phyloP scores from a whole-genome alignment of 2,113 vertebrate species.

The Balaenoptera acutorostrata region DNA sequence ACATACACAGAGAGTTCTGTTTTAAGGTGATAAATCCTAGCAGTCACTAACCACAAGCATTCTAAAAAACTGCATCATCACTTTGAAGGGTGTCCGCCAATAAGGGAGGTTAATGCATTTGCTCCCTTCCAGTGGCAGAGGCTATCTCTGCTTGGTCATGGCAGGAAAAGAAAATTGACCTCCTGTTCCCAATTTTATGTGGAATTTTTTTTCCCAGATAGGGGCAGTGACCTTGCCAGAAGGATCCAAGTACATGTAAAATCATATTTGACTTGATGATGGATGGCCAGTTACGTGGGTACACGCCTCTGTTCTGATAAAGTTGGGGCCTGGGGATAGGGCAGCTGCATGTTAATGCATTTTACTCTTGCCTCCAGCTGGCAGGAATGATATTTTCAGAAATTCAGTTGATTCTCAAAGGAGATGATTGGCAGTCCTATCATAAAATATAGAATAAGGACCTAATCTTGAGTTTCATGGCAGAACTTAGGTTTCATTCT shows the following conservation, averaged over 20 bases:
- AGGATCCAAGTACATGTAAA: conserved; percentile 54
- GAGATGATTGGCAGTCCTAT: not conserved
- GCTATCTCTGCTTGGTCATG: not conserved
- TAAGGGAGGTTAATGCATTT: conserved; percentile 30
- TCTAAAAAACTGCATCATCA: not conserved
- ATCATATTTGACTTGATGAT: conserved; percentile 70
- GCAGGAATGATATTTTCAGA: not conserved
- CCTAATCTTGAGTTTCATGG: not conserved
- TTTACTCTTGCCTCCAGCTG: not conserved
- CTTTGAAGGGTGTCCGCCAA: not conserved
- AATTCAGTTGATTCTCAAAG: not conserved
- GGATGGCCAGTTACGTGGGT: conserved; percentile 48
- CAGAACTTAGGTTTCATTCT: not conserved
- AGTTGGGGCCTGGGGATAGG: not conserved
- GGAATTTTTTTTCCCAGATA: conserved; percentile 55
- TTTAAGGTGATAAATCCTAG: not conserved
- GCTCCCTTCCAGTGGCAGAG: not conserved
- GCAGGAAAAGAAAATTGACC: conserved; percentile 33
- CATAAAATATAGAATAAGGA: not conserved
- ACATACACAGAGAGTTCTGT: not conserved
- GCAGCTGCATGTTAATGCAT: not conserved
- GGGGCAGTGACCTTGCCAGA: conserved; percentile 69
- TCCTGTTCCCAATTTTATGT: conserved; percentile 65
- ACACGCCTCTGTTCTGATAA: conserved; percentile 37
- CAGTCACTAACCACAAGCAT: not conserved